phyloP scores from a whole-genome alignment of 2,113 vertebrate species.

The Gadus chalcogrammus region DNA sequence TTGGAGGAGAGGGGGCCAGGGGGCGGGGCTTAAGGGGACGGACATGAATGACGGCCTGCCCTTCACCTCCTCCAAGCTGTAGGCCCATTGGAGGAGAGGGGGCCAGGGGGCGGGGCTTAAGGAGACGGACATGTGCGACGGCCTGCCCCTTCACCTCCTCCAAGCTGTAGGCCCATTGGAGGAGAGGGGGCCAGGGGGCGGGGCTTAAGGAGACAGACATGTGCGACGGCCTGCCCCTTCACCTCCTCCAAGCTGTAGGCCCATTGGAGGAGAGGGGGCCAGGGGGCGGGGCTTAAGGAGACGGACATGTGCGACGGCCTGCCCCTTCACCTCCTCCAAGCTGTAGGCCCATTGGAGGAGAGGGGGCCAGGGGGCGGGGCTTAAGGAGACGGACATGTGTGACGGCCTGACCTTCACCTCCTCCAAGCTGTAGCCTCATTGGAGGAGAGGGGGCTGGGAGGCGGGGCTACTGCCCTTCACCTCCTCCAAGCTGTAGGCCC shows the following conservation, averaged over 20 bases:
- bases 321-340: constrained; percentile 83
- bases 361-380: too few relatives aligned
- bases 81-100: constrained; percentile 4
- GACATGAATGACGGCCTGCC: constrained; percentile 50
- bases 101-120: too few relatives aligned
- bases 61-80: constrained; percentile 86
- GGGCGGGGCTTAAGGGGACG: too few relatives aligned
- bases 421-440: constrained; percentile 80
- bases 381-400: constrained; percentile 81
- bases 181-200: too few relatives aligned
- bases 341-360: constrained; percentile 60
- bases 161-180: constrained; percentile 73
- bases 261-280: too few relatives aligned
- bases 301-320: constrained; percentile 30
- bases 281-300: too few relatives aligned
- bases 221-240: constrained; percentile 65
- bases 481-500: constrained; percentile 80
- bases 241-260: constrained; percentile 83
- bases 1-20: too few relatives aligned
- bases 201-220: too few relatives aligned
- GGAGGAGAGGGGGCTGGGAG: too few relatives aligned
- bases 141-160: constrained; percentile 79
- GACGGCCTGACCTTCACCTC: constrained; percentile 82
- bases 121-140: too few relatives aligned
- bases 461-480: constrained; percentile 71